phyloP scores from a whole-genome alignment of 2,888 invertebrate genomes.

The Plebejus melissa region DNA sequence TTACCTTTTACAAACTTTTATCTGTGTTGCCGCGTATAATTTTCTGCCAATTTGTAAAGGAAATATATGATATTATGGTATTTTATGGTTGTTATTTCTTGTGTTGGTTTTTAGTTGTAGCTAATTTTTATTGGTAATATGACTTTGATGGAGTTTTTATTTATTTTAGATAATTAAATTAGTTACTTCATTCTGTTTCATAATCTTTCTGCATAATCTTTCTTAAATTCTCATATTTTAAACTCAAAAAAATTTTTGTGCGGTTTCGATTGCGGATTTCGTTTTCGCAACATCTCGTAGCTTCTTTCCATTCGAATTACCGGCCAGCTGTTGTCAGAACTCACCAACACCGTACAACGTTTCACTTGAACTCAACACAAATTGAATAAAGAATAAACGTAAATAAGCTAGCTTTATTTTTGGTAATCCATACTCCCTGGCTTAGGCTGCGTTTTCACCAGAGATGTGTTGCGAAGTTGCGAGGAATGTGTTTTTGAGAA shows the following conservation, averaged over 20 bases:
- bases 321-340: conserved; percentile 6
- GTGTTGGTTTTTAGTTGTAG: neutral
- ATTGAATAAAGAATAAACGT: conserved; percentile 8
- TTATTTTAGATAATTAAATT: neutral
- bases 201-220: too few species aligned
- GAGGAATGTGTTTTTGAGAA: too few species aligned
- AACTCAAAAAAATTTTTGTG: neutral
- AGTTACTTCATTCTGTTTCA: too few species aligned
- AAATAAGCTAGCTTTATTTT: neutral
- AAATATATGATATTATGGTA: neutral
- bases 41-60: conserved; percentile 10
- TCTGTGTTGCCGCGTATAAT: conserved; percentile 1
- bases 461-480: too few species aligned
- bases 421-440: neutral
- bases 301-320: neutral
- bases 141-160: neutral
- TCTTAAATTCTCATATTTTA: neutral
- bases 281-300: neutral
- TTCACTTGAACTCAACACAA: conserved; percentile 3
- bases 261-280: neutral
- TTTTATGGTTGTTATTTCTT: neutral
- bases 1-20: conserved; percentile 20
- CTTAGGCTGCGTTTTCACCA: neutral
- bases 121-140: neutral
- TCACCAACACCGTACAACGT: neutral